A percentile compares a stretch with the other conserved stretches of the same genome.
Evolutionary conservation across 2,797 vertebrate genomes (phyloP).

Genomic region (Paratrypauchen microcephalus): DNA sequence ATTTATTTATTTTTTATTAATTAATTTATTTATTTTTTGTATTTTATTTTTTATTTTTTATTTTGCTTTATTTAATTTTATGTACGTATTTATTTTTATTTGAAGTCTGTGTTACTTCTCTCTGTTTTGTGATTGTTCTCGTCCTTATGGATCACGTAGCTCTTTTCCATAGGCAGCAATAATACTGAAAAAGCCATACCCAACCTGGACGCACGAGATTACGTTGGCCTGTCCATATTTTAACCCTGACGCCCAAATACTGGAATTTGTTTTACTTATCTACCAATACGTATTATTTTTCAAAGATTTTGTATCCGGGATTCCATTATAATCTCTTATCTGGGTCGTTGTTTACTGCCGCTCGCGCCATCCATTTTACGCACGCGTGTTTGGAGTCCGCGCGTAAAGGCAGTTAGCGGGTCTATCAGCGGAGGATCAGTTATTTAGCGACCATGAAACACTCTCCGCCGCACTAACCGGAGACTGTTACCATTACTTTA

Average conservation of each 20-base stretch:
- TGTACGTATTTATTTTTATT: too few species aligned
- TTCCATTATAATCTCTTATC: background rate
- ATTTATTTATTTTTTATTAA: too few species aligned
- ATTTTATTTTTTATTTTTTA: too few species aligned
- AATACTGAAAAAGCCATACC: background rate
- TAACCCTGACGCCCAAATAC: background rate
- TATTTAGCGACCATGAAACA: conserved; percentile 10
- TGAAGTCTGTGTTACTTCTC: too few species aligned
- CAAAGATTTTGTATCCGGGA: background rate
- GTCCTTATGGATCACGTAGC: background rate
- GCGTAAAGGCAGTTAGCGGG: background rate
- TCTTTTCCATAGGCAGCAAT: background rate
- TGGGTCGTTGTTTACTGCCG: background rate
- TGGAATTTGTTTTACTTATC: background rate
- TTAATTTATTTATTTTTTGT: too few species aligned
- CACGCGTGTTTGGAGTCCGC: background rate
- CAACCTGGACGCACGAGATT: background rate
- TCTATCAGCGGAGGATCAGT: background rate
- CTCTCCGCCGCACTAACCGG: conserved; percentile 8
- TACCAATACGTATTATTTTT: background rate
- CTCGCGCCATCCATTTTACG: background rate
- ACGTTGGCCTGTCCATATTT: background rate
- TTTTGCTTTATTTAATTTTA: too few species aligned
- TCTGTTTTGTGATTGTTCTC: too few species aligned
- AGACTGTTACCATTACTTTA: conserved; percentile 22